Percentiles rank a stretch among this genome's conserved stretches.
Conservation (phyloP, 2,113 vertebrate species). For the Cygnus atratus region DNA sequence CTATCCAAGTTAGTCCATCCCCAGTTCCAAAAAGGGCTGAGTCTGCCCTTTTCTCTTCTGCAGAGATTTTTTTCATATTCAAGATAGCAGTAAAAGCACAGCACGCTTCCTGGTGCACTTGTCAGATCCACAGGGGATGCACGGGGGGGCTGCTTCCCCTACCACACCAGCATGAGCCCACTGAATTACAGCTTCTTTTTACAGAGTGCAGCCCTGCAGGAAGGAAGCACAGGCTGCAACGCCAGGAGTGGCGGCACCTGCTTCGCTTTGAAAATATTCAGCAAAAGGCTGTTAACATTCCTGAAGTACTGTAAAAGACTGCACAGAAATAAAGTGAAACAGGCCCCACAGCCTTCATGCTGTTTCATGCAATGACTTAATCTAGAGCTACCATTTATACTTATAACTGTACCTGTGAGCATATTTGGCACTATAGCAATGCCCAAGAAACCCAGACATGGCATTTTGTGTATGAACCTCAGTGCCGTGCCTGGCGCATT, state of each 20-base stretch:
- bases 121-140: not conserved
- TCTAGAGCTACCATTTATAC: not conserved
- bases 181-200: not conserved
- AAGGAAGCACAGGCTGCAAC: not conserved
- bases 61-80: not conserved
- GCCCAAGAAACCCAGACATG: not conserved
- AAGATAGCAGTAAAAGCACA: not conserved
- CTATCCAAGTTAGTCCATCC: not conserved
- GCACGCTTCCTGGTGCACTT: not conserved
- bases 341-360: not conserved
- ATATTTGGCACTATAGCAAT: not conserved
- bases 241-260: not conserved
- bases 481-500: not conserved
- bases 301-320: not conserved
- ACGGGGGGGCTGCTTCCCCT: not conserved
- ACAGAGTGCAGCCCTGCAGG: not conserved
- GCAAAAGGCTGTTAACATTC: not conserved
- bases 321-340: not conserved
- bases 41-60: not conserved
- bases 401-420: not conserved
- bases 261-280: not conserved
- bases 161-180: not conserved
- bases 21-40: not conserved
- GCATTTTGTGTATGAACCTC: not conserved
- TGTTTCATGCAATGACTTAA: fast-evolving